phyloP scores from a whole-genome alignment of 2,797 vertebrate species.

The Ceryle rudis region DNA sequence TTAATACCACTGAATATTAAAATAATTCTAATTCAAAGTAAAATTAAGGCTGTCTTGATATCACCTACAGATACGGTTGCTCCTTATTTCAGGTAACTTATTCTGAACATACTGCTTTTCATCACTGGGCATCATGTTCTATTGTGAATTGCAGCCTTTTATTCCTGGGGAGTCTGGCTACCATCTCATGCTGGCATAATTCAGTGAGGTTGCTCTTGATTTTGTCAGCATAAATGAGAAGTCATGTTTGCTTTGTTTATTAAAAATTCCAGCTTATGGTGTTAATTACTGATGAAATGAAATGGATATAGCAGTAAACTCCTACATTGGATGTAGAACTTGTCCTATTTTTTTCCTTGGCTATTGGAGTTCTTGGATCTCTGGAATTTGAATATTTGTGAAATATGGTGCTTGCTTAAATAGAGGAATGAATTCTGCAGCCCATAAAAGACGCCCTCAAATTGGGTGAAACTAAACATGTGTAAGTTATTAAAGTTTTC shows the following conservation, averaged over 20 bases:
- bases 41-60: background rate
- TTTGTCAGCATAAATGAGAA: background rate
- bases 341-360: background rate
- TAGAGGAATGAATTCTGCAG: background rate
- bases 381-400: background rate
- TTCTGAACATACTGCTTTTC: background rate
- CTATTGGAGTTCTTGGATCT: background rate
- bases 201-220: background rate
- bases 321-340: background rate
- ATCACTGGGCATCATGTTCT: background rate
- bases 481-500: background rate
- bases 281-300: constrained; percentile 5
- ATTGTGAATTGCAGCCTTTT: background rate
- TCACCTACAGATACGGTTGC: background rate
- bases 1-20: background rate
- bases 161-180: background rate
- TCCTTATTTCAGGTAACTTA: background rate
- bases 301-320: background rate
- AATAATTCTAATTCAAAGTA: background rate
- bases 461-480: background rate
- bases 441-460: background rate
- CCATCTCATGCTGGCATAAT: background rate
- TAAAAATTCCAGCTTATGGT: background rate
- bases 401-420: background rate
- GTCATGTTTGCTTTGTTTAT: background rate